Conservation (phyloP, 1,140 invertebrate genomes). For the Anastrepha obliqua region DNA sequence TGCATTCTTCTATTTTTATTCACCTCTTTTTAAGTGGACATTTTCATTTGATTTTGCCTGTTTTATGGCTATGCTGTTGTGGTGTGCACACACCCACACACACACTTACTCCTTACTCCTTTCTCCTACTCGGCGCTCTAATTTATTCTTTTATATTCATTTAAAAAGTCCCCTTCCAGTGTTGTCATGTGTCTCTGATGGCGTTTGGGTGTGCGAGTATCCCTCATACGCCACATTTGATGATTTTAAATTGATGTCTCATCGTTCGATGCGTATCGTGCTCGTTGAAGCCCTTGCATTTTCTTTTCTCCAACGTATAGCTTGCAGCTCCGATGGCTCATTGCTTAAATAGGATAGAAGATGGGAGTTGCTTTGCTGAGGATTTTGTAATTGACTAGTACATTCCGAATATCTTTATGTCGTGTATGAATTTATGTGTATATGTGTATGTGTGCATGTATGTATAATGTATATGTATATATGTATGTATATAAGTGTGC, state of each 20-base stretch:
- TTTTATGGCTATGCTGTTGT: neutral
- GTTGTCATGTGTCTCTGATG: slow-evolving; percentile 30
- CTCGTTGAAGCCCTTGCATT: neutral
- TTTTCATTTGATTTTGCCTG: slow-evolving; percentile 47
- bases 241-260: slow-evolving; percentile 21
- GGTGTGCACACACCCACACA: neutral
- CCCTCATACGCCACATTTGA: slow-evolving; percentile 1
- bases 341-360: neutral
- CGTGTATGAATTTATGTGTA: no score
- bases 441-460: neutral
- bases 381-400: no score
- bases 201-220: neutral
- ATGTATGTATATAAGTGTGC: neutral
- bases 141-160: neutral
- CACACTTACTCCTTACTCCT: neutral
- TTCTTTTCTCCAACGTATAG: neutral
- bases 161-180: neutral
- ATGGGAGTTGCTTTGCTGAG: no score
- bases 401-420: no score
- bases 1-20: neutral
- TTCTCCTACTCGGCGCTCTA: neutral
- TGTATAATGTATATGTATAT: neutral
- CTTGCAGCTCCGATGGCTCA: neutral
- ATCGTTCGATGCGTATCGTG: neutral
- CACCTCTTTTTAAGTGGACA: slow-evolving; percentile 40